These are phyloP conservation scores for Hycleus cichorii DNA, from an alignment of 1,140 invertebrate species.

Conservation along the genomic window DNA sequence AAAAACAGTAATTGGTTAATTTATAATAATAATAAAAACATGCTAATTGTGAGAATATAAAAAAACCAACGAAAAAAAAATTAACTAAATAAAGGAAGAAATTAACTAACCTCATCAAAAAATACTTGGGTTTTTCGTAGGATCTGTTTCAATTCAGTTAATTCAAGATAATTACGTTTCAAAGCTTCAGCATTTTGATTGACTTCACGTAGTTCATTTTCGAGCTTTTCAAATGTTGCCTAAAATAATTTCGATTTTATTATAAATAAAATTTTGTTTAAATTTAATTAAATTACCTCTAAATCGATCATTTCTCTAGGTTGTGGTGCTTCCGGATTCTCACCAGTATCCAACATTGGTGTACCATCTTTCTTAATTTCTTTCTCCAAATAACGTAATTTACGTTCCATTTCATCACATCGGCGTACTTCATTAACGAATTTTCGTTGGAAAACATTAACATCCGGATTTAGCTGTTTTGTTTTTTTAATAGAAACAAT, in stretches of 20 bases:
- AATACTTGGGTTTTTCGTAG: conserved; percentile 94
- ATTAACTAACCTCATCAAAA: conserved; percentile 86
- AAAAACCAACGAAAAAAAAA: conserved; percentile 6
- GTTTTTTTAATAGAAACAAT: neutral
- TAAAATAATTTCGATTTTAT: conserved; percentile 38
- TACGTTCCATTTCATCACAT: conserved; percentile 94
- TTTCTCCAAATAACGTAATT: conserved; percentile 91
- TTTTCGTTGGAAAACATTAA: conserved; percentile 92
- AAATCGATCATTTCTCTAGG: conserved; percentile 99
- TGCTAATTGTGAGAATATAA: conserved; percentile 26
- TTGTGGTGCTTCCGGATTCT: conserved; percentile 96
- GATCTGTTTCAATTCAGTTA: conserved; percentile 95
- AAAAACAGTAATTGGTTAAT: too few relatives aligned
- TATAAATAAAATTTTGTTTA: neutral
- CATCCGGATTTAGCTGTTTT: conserved; percentile 80
- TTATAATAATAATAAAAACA: conserved; percentile 19
- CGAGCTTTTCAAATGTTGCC: conserved; percentile 93
- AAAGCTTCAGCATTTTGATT: conserved; percentile 96
- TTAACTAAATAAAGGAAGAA: conserved; percentile 11
- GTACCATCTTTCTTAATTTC: conserved; percentile 98
- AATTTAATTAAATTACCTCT: conserved; percentile 56
- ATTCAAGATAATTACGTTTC: conserved; percentile 91
- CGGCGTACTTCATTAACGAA: conserved; percentile 91
- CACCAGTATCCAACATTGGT: conserved; percentile 93
- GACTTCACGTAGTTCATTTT: conserved; percentile 92